Conservation (phyloP, 2,888 invertebrate genomes). For the Erebia palarica region DNA sequence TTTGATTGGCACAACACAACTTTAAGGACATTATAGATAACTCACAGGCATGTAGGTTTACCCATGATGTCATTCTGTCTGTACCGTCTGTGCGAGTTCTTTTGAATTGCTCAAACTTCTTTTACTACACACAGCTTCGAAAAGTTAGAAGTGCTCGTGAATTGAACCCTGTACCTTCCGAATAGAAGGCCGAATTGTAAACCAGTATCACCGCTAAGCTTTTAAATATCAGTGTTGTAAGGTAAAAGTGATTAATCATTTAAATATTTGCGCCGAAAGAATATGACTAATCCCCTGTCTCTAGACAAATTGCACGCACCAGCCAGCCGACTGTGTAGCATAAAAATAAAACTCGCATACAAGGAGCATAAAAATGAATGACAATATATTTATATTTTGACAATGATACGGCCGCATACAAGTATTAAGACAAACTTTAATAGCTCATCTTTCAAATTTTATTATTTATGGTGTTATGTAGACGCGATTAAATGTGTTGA, state of each 20-base stretch:
- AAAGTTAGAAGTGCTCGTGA: too few species aligned
- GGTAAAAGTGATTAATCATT: background rate
- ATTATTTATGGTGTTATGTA: slow-evolving; percentile 16
- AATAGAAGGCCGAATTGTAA: too few species aligned
- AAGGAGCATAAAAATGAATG: background rate
- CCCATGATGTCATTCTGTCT: too few species aligned
- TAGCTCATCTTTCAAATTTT: slow-evolving; percentile 19
- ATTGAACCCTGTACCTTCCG: too few species aligned
- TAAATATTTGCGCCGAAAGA: background rate
- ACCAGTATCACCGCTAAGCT: too few species aligned
- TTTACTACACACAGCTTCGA: too few species aligned
- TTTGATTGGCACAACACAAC: too few species aligned
- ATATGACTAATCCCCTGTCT: background rate
- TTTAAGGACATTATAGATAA: too few species aligned
- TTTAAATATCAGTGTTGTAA: background rate
- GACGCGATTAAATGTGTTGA: slow-evolving; percentile 12
- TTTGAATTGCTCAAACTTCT: too few species aligned
- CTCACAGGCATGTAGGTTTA: too few species aligned
- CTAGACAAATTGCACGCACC: background rate
- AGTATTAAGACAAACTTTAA: slow-evolving; percentile 28
- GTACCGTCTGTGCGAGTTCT: too few species aligned
- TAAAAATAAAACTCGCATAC: slow-evolving; percentile 16
- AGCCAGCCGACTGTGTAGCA: background rate
- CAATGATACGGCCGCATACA: slow-evolving; percentile 33
- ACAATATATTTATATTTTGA: slow-evolving; percentile 46